A percentile compares a stretch with the other conserved stretches of the same genome.
phyloP scores from a whole-genome alignment of 2,888 invertebrate species.

The Drosophila dives region DNA sequence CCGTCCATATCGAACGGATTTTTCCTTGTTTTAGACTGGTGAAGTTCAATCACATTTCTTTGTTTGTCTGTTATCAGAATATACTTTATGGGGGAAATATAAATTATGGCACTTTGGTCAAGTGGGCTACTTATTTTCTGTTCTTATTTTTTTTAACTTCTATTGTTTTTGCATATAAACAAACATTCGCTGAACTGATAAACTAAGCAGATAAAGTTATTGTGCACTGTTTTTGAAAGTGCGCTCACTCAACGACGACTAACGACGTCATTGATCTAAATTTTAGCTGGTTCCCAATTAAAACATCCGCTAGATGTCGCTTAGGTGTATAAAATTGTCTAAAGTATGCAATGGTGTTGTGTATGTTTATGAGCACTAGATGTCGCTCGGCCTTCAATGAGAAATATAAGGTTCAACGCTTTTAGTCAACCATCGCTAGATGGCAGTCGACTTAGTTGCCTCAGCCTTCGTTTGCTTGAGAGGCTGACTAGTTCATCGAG shows the following conservation, averaged over 20 bases:
- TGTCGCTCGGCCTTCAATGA: neutral
- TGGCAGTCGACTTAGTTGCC: neutral
- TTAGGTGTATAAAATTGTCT: too few species aligned
- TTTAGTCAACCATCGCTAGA: neutral
- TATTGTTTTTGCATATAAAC: slow-evolving; percentile 7
- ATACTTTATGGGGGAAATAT: slow-evolving; percentile 1
- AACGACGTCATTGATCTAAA: neutral
- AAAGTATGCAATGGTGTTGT: slow-evolving; percentile 3
- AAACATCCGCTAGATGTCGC: slow-evolving; percentile 17
- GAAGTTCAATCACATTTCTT: neutral
- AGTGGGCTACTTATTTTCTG: slow-evolving; percentile 4
- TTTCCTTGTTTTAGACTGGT: too few species aligned
- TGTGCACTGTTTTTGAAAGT: neutral
- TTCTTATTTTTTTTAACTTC: neutral
- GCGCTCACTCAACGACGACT: too few species aligned
- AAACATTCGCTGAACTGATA: slow-evolving; percentile 10
- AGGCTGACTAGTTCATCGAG: neutral
- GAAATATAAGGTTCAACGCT: neutral
- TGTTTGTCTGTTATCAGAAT: slow-evolving; percentile 4
- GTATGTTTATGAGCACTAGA: neutral
- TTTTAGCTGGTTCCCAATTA: neutral
- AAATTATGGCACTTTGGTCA: neutral
- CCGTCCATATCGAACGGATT: neutral
- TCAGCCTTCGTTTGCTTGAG: neutral
- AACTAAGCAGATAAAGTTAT: slow-evolving; percentile 5